phyloP scores from a whole-genome alignment of 2,888 invertebrate species.

The Platycheirus albimanus region DNA sequence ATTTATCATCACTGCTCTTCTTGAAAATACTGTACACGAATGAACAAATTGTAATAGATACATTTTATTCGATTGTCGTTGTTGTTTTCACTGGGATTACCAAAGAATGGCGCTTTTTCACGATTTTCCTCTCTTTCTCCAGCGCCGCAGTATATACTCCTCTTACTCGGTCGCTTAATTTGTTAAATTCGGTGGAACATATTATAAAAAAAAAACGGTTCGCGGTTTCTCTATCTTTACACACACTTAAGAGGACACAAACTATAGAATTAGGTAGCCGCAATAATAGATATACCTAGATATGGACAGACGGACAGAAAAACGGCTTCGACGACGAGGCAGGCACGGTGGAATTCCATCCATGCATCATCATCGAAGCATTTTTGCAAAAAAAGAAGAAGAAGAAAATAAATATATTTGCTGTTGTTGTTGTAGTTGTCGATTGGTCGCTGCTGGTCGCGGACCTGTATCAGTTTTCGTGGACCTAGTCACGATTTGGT shows the following conservation, averaged over 20 bases:
- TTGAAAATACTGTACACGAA: slow-evolving; percentile 30
- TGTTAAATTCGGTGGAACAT: slow-evolving; percentile 65
- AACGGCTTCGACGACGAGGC: slow-evolving; percentile 7
- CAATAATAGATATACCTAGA: slow-evolving; percentile 73
- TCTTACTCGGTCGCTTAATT: slow-evolving; percentile 53
- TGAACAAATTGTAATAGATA: slow-evolving; percentile 75
- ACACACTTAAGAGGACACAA: slow-evolving; percentile 63
- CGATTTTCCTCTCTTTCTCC: slow-evolving; percentile 55
- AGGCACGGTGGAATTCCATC: slow-evolving; percentile 61
- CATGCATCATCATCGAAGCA: slow-evolving; percentile 71
- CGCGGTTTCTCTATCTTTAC: slow-evolving; percentile 40
- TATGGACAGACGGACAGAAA: slow-evolving; percentile 64
- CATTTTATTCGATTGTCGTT: slow-evolving; percentile 73
- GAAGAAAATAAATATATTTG: too few species aligned
- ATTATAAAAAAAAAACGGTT: slow-evolving; percentile 13
- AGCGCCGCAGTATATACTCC: not conserved
- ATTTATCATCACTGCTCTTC: not conserved
- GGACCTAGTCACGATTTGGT: slow-evolving; percentile 83
- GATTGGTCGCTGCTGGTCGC: slow-evolving; percentile 61
- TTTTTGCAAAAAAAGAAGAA: slow-evolving; percentile 29
- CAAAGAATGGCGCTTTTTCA: slow-evolving; percentile 71
- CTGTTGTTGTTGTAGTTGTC: slow-evolving; percentile 39
- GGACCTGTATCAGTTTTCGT: slow-evolving; percentile 81
- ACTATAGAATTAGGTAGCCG: slow-evolving; percentile 71
- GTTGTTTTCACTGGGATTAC: slow-evolving; percentile 53